A percentile compares a stretch with the other conserved stretches of the same genome.
These are phyloP conservation scores for Nansenia antarctica DNA, from an alignment of 2,113 vertebrate genomes.

Conservation along the genomic window DNA sequence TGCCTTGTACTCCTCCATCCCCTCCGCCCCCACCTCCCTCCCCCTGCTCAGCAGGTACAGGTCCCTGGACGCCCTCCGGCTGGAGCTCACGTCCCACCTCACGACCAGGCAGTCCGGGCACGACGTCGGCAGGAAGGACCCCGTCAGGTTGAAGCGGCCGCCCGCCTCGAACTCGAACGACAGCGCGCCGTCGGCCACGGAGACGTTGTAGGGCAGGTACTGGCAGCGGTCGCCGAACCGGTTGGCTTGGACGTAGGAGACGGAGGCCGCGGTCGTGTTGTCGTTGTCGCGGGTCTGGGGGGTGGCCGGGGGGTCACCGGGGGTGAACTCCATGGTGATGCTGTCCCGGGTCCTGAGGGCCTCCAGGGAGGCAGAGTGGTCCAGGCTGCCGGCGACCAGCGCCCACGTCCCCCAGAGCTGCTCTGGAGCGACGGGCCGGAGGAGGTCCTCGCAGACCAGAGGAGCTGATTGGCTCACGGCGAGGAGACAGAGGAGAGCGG, in stretches of 20 bases:
- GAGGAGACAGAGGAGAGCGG: slow-evolving; percentile 19
- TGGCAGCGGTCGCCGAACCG: slow-evolving; percentile 48
- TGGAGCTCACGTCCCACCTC: slow-evolving; percentile 43
- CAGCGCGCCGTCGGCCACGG: slow-evolving; percentile 3
- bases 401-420: slow-evolving; percentile 43
- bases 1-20: slow-evolving; percentile 51
- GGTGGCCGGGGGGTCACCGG: slow-evolving; percentile 1
- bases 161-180: slow-evolving; percentile 37
- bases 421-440: slow-evolving; percentile 20
- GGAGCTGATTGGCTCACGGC: slow-evolving; percentile 25
- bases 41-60: slow-evolving; percentile 55
- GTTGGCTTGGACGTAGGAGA: slow-evolving; percentile 48
- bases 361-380: slow-evolving; percentile 30
- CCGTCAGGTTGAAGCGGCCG: slow-evolving; percentile 34
- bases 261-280: slow-evolving; percentile 13
- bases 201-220: slow-evolving; percentile 36
- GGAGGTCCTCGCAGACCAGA: slow-evolving; percentile 42
- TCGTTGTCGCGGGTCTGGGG: background rate
- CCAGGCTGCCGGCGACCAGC: slow-evolving; percentile 46
- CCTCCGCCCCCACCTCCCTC: slow-evolving; percentile 34
- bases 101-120: slow-evolving; percentile 56
- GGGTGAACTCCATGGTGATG: slow-evolving; percentile 49
- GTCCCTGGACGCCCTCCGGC: slow-evolving; percentile 22
- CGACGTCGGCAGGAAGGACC: slow-evolving; percentile 25
- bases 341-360: slow-evolving; percentile 43